Percentiles rank a stretch among this genome's conserved stretches.
Conservation (phyloP, 1,140 invertebrate genomes). For the Drosophila sproati region DNA sequence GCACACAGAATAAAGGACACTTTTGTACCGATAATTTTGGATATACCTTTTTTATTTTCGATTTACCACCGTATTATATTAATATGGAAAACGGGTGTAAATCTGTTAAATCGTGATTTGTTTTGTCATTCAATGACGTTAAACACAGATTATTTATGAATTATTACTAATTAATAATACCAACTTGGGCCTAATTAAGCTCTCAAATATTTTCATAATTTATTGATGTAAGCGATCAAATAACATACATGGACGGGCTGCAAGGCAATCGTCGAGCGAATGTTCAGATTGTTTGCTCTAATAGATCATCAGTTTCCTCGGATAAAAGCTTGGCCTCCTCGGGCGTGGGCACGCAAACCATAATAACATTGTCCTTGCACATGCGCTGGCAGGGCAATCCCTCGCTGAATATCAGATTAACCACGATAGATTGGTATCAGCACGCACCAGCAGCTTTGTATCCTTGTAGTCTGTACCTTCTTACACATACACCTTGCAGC, state of each 20-base stretch:
- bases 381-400: conserved; percentile 91
- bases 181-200: too few relatives aligned
- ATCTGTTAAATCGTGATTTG: too few relatives aligned
- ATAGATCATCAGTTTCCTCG: conserved; percentile 93
- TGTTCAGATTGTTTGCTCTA: conserved; percentile 86
- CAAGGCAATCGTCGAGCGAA: conserved; percentile 1
- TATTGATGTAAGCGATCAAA: conserved; percentile 56
- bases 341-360: conserved; percentile 92
- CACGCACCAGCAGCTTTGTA: conserved; percentile 89
- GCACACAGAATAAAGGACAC: conserved; percentile 38
- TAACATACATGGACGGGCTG: conserved; percentile 58
- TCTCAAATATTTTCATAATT: conserved; percentile 22
- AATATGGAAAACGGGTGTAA: neutral
- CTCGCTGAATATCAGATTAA: conserved; percentile 91
- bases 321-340: conserved; percentile 89
- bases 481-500: conserved; percentile 96
- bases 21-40: conserved; percentile 28
- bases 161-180: too few relatives aligned
- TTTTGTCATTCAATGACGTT: too few relatives aligned
- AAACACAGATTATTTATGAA: too few relatives aligned
- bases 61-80: neutral
- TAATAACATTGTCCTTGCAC: conserved; percentile 96
- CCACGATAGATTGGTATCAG: conserved; percentile 92
- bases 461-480: conserved; percentile 87
- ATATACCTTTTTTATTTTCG: neutral